These are phyloP conservation scores for Margarornis squamiger DNA, from an alignment of 2,797 vertebrate species.

Conservation along the genomic window DNA sequence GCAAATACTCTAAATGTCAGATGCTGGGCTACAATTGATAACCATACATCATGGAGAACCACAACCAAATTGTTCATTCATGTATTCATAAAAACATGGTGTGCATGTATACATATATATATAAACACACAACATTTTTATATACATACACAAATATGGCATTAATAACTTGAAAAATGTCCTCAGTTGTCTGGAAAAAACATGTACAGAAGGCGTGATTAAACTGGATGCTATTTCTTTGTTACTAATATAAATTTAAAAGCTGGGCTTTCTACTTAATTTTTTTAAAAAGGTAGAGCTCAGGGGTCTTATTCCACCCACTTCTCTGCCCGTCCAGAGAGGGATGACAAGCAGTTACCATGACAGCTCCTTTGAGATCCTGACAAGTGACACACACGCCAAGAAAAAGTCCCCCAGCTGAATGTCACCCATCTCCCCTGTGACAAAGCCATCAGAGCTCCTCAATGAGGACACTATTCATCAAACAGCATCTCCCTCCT, in stretches of 20 bases:
- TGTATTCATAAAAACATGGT: background rate
- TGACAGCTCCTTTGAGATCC: background rate
- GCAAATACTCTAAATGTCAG: background rate
- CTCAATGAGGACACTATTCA: background rate
- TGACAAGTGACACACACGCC: background rate
- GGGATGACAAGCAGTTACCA: background rate
- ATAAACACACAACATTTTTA: background rate
- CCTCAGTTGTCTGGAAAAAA: background rate
- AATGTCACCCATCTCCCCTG: background rate
- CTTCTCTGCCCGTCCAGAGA: background rate
- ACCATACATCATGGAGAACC: background rate
- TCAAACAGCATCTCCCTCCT: background rate
- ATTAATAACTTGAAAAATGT: background rate
- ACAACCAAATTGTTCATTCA: background rate
- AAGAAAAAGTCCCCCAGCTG: background rate
- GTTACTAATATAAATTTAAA: background rate
- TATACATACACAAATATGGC: background rate
- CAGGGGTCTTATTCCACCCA: background rate
- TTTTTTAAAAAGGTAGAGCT: background rate
- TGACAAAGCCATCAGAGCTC: slow-evolving; percentile 7
- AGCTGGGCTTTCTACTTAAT: background rate
- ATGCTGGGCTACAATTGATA: background rate
- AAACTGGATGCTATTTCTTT: background rate
- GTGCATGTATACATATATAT: background rate
- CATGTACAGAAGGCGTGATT: background rate